These are phyloP conservation scores for Thaumatotibia leucotreta DNA, from an alignment of 1,140 invertebrate species.

Conservation along the genomic window DNA sequence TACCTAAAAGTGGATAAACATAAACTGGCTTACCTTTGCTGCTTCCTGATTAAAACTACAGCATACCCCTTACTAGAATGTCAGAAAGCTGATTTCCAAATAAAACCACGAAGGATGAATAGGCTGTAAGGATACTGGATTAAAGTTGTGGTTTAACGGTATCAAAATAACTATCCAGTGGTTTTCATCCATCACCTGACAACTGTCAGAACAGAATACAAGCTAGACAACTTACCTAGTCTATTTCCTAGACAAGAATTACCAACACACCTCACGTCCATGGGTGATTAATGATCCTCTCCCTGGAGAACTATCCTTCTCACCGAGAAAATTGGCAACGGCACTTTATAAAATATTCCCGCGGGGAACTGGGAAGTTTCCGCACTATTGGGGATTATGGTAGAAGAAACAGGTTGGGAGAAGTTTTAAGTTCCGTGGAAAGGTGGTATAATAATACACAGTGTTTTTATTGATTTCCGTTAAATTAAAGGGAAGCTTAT, in stretches of 20 bases:
- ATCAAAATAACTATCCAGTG: too few relatives aligned
- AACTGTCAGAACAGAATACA: not conserved
- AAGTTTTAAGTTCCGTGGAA: not conserved
- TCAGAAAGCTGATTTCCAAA: too few relatives aligned
- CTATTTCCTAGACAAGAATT: not conserved
- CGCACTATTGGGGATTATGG: not conserved
- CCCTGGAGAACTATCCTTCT: constrained; percentile 1
- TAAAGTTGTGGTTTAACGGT: too few relatives aligned
- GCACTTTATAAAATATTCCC: constrained; percentile 6
- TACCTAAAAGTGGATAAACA: too few relatives aligned
- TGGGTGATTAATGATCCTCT: not conserved
- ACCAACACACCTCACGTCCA: not conserved
- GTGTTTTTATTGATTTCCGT: not conserved
- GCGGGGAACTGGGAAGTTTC: not conserved
- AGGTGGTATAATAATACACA: not conserved
- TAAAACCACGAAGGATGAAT: too few relatives aligned
- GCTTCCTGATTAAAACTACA: too few relatives aligned
- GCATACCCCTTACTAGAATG: too few relatives aligned
- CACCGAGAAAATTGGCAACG: constrained; percentile 3
- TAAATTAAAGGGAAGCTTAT: too few relatives aligned
- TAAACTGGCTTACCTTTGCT: too few relatives aligned
- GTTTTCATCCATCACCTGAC: too few relatives aligned
- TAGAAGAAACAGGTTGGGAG: too few relatives aligned
- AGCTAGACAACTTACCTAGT: not conserved
- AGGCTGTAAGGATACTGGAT: too few relatives aligned